A percentile compares a stretch with the other conserved stretches of the same genome.
Conservation (phyloP, 2,113 vertebrate species). For the Centrocercus urophasianus region DNA sequence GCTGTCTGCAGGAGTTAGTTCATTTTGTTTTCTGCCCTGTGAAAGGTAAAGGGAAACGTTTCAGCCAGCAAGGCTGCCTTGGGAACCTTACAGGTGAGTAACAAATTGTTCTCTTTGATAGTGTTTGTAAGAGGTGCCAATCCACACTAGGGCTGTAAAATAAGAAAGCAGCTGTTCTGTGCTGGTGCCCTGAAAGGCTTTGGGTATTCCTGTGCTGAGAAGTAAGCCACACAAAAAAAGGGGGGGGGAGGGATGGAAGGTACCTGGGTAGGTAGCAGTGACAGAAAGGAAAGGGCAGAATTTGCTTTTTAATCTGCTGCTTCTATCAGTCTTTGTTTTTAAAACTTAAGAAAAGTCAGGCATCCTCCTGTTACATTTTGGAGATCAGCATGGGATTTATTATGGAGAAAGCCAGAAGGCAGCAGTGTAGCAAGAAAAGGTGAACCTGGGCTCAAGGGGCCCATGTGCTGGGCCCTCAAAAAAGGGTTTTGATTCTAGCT, state of each 20-base stretch:
- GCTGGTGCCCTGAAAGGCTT: not conserved
- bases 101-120: not conserved
- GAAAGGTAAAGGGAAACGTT: not conserved
- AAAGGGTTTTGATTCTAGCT: not conserved
- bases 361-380: fast-evolving
- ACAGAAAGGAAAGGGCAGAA: not conserved
- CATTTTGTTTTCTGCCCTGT: not conserved
- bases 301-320: not conserved
- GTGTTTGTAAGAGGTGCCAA: not conserved
- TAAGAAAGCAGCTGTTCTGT: not conserved
- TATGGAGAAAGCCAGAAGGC: not conserved
- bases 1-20: not conserved
- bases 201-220: not conserved
- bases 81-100: not conserved
- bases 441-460: not conserved
- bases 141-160: not conserved
- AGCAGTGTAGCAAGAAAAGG: not conserved
- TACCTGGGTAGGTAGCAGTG: not conserved
- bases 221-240: not conserved
- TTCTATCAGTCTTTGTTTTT: not conserved
- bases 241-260: fast-evolving
- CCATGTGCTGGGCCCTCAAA: not conserved
- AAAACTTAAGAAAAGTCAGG: not conserved
- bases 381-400: not conserved
- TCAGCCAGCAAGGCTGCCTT: not conserved